Evolutionary conservation across 2,113 vertebrate species (phyloP), one percentile per base, ranked within the genome.

Genomic region (Amazona vittata): DNA sequence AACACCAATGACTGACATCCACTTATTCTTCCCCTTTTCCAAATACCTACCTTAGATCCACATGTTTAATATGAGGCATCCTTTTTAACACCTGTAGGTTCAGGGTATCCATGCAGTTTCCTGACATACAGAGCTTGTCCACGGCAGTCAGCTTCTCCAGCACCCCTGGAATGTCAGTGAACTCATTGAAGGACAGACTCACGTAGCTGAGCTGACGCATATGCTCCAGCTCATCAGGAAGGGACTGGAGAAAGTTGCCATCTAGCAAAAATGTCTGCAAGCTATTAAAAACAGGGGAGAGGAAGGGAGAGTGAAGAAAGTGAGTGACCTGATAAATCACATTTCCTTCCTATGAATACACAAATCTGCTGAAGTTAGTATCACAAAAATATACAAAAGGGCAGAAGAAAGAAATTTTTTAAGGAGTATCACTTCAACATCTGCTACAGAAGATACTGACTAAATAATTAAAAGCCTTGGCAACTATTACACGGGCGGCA

Each of bases 41-140:
- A 29, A 81, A 55, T 17, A 77, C 74, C 71, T 96, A 99, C 99
- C 99, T 98, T 63, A 99, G 98, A 94, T 99, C 99, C 47, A 99
- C 98, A 29, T 99, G 99, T 94, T 99, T 99, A 95, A 99, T 98
- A 46, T 98, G 98, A 79, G 99, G 98, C 98, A 99, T 98, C 82
- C 98, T 97, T 83, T 95, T 97, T 92, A 99, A 98, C 47, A 98
- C 97, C 94, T 99, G 98, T 28, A 99, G 98, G 52, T 94, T 95
- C 68, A 99, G 98, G 6, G 95, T 98, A 64, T 98, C 98, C 69
- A 99, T 70, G 95, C 98, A 98, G 96, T 99, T 99, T 81, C 99
- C 99, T 7, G 99, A 98, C 99, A 99, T 99, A 87, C 99, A 99
- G 41, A 99, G 99, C 84, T 99, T 99, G 96, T 99, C 99, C 98